phyloP scores from a whole-genome alignment of 2,797 vertebrate species.

The Neopelma chrysocephalum region DNA sequence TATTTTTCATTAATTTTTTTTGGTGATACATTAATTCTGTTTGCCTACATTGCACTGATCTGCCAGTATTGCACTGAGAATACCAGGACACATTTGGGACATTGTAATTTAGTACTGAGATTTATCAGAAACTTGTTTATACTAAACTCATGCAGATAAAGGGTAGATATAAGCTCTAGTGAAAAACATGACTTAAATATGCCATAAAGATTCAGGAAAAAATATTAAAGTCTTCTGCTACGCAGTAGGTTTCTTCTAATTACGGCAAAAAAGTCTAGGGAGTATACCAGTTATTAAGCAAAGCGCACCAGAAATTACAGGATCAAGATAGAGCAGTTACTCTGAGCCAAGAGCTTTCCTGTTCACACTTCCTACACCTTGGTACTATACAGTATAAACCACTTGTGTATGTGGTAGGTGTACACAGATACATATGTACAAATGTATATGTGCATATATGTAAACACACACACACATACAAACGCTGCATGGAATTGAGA shows the following conservation, averaged over 20 bases:
- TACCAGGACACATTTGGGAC: background rate
- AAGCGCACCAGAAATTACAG: background rate
- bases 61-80: background rate
- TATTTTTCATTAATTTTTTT: background rate
- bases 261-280: background rate
- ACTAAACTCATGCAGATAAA: background rate
- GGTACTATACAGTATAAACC: background rate
- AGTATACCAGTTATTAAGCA: background rate
- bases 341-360: background rate
- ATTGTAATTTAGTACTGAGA: background rate
- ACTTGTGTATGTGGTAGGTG: background rate
- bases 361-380: background rate
- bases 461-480: background rate
- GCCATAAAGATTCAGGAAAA: background rate
- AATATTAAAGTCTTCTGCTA: background rate
- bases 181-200: background rate
- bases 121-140: background rate
- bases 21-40: background rate
- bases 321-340: background rate
- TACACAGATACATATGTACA: background rate
- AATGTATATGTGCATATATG: rapidly evolving
- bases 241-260: background rate
- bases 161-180: background rate
- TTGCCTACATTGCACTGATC: background rate
- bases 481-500: background rate